Conservation (phyloP, 2,888 invertebrate species). For the Acrocera orbiculus region DNA sequence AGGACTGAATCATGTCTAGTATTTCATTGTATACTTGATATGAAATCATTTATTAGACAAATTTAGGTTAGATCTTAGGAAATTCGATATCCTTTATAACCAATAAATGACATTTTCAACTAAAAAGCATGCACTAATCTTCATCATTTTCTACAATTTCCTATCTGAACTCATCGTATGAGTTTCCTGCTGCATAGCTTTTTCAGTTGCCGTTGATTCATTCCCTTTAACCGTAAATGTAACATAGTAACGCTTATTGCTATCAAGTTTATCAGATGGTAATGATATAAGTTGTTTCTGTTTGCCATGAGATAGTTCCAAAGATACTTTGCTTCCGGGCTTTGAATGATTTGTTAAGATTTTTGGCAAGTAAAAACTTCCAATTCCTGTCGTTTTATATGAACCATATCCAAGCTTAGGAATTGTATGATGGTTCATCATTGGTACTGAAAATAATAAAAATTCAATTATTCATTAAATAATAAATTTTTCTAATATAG, state of each 20-base stretch:
- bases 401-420: slow-evolving; percentile 47
- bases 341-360: slow-evolving; percentile 32
- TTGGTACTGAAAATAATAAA: slow-evolving; percentile 59
- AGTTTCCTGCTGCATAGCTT: slow-evolving; percentile 3
- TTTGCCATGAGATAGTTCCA: slow-evolving; percentile 69
- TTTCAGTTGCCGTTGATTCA: slow-evolving; percentile 12
- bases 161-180: slow-evolving; percentile 1
- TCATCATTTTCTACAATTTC: slow-evolving; percentile 4
- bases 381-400: slow-evolving; percentile 36
- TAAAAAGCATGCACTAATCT: too few species aligned
- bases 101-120: too few species aligned
- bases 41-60: neutral
- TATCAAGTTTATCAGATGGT: slow-evolving; percentile 72
- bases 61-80: neutral
- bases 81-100: too few species aligned
- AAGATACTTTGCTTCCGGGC: slow-evolving; percentile 39
- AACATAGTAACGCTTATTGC: slow-evolving; percentile 79
- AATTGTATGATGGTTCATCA: slow-evolving; percentile 63
- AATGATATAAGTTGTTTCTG: slow-evolving; percentile 74
- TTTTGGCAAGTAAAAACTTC: slow-evolving; percentile 45
- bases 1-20: slow-evolving; percentile 5
- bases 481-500: too few species aligned
- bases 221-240: slow-evolving; percentile 75
- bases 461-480: too few species aligned
- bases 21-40: slow-evolving; percentile 3